A percentile compares a stretch with the other conserved stretches of the same genome.
Conservation (phyloP, 2,888 invertebrate species). For the Frankliniella intonsa region DNA sequence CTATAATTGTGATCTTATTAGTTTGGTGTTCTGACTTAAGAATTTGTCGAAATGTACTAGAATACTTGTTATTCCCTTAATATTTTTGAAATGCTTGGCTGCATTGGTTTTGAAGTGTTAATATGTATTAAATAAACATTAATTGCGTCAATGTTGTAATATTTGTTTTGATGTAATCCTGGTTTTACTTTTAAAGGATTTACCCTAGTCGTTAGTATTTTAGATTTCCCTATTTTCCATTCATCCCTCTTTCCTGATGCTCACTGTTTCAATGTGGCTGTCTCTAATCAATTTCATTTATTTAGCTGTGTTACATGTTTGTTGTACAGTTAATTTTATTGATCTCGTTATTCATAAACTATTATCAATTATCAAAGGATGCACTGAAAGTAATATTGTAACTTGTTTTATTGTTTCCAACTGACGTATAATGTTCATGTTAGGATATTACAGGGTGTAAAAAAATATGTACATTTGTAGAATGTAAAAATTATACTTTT, state of each 20-base stretch:
- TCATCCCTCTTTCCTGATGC: background rate
- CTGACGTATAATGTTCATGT: background rate
- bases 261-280: background rate
- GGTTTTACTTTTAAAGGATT: constrained; percentile 3
- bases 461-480: background rate
- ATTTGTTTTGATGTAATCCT: background rate
- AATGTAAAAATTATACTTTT: constrained; percentile 26
- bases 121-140: constrained; percentile 2
- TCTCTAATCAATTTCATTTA: background rate
- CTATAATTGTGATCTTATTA: background rate
- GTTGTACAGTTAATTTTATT: constrained; percentile 7
- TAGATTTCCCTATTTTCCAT: background rate
- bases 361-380: background rate
- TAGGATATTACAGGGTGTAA: background rate
- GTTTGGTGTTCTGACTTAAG: too few relatives aligned
- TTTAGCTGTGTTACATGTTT: background rate
- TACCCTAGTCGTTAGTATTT: background rate
- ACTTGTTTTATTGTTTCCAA: background rate
- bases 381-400: background rate
- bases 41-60: too few relatives aligned
- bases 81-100: background rate
- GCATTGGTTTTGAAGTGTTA: background rate
- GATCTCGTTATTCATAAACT: constrained; percentile 8
- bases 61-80: too few relatives aligned
- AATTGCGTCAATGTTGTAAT: background rate